Percentiles rank a stretch among this genome's conserved stretches.
These are phyloP conservation scores for Tragelaphus scriptus DNA, from an alignment of 2,113 vertebrate genomes.

Conservation along the genomic window DNA sequence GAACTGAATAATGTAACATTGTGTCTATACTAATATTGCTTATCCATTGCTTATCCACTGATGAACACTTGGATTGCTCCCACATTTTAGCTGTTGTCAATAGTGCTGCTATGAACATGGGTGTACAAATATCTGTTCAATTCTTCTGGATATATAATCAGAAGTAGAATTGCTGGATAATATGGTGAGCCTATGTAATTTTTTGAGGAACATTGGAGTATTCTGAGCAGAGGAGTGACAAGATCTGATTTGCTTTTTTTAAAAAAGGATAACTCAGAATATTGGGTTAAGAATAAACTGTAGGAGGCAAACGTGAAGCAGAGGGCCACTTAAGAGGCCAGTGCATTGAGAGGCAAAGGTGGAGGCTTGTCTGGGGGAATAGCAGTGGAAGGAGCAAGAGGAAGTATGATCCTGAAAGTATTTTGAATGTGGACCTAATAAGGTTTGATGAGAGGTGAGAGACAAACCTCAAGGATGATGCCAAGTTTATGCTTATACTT, in stretches of 20 bases:
- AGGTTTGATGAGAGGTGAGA: neutral
- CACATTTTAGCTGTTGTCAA: neutral
- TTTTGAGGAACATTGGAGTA: neutral
- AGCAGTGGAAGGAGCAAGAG: neutral
- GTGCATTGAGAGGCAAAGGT: neutral
- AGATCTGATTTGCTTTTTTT: neutral
- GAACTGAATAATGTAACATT: neutral
- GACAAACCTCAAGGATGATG: neutral
- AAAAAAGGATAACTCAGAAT: neutral
- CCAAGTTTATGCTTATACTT: neutral
- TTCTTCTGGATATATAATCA: neutral
- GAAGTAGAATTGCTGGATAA: neutral
- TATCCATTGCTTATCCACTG: neutral
- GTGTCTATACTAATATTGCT: neutral
- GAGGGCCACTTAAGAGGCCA: neutral
- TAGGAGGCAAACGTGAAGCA: neutral
- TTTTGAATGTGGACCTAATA: neutral
- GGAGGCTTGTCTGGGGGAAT: neutral
- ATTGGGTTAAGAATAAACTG: neutral
- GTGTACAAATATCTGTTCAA: neutral
- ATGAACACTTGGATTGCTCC: neutral
- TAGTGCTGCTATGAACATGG: neutral
- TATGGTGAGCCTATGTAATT: neutral
- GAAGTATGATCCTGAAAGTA: neutral
- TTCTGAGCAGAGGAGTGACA: neutral